Evolutionary conservation across 2,888 invertebrate genomes (phyloP), one percentile per base, ranked within the genome.

Genomic region (Cremastinae sp.): DNA sequence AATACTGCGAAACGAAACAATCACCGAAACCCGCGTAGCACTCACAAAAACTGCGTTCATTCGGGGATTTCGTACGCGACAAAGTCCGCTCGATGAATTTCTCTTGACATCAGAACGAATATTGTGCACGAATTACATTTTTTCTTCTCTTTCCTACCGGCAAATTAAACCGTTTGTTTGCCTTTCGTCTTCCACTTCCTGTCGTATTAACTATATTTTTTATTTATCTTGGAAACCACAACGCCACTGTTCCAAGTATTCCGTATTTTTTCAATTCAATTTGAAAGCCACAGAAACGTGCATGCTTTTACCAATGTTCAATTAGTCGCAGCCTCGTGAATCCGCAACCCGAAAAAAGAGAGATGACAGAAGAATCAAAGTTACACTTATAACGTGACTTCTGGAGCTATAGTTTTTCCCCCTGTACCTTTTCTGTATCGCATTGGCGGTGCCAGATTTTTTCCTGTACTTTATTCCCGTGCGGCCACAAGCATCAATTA

Each of bases 71-170:
- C 70, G 76, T 74, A 75, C 78, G 78, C 71, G 71, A 75, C 73
- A 80, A 75, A 51, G 68, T 36, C 75, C 54, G 28, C 73, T 75
- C 75, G 81, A 82, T 83, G 82, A 84, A 81, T 65, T 74, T 72
- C 65, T 45, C 1, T 0, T 10, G 10, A 0, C 16, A 7, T 9
- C 47, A 4, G 9, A 14, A 12, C 16, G 16, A 47, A 47, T 47
- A 0, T 47, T 14, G 2, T 9, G 16, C 28, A 28, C 5, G 28
- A 28, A 28, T 28, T 3, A 28, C 5, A 3, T 28, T 2, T 28
- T 28, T 28, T 28, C 5, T 28, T n/a, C 20, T 49, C 49, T 34
- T 45, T 18, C 34, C 47, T 12, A 18, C 56, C 16, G 28, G 5
- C 12, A 56, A 56, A 28, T 22, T 65, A 73, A 68, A 62, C 74